Conservation (phyloP, 2,888 invertebrate species). For the Pammene aurita region DNA sequence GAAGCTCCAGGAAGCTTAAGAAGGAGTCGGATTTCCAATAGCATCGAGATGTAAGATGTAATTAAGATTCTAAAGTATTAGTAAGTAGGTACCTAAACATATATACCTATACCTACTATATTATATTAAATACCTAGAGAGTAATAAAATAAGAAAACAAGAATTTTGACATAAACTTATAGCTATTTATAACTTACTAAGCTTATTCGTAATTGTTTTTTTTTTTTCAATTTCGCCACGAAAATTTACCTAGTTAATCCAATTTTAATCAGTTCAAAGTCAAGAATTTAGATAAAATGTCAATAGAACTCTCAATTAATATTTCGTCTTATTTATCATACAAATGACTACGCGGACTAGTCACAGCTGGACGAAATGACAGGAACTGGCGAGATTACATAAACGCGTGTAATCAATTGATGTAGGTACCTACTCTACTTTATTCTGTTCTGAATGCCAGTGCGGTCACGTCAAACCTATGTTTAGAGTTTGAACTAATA, state of each 20-base stretch:
- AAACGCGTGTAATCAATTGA: conserved; percentile 20
- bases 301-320: no score
- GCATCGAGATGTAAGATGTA: neutral
- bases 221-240: no score
- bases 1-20: neutral
- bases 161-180: no score
- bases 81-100: neutral
- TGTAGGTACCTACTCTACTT: conserved; percentile 13
- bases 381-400: conserved; percentile 23
- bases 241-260: no score
- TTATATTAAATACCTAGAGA: no score
- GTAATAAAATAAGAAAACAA: no score
- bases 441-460: conserved; percentile 34
- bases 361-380: conserved; percentile 8
- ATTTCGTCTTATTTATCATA: no score
- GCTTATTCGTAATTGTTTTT: no score
- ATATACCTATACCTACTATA: no score
- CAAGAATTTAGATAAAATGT: no score
- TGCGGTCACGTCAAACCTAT: conserved; percentile 32
- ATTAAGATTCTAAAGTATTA: neutral
- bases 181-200: no score
- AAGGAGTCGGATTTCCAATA: neutral
- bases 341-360: neutral
- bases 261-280: no score
- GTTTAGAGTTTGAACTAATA: conserved; percentile 40